Base-by-base conservation (phyloP, 2,113 vertebrate species). In the Ammodytes dubius region DNA sequence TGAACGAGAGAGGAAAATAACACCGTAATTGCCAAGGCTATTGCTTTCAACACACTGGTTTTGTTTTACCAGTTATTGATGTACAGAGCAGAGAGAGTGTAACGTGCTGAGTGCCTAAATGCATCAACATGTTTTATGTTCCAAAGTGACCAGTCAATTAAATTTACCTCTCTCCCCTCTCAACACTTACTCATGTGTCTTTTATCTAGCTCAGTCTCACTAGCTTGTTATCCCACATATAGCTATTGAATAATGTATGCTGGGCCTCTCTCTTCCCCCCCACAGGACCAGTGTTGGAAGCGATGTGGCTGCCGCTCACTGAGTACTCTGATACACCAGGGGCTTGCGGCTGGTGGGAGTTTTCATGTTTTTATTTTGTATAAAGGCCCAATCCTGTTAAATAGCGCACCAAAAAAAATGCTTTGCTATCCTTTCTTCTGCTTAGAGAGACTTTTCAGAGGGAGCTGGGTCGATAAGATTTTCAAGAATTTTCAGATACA, bases 211-310 rank as follows among this genome's bases (percentile, higher is more conserved):
- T 64, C 50, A 74, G 54, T 6, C 17, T 14, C 58, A 49, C 53
- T 77, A 63, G 57, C 61, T 76, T 77, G 68, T 81, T 80, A 81
- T 83, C 66, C 77, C 56, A 60, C 60, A 76, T 63, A 74, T 70
- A 72, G 70, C 45, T 67, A 40, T 49, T 89, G 50, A 77, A 86
- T 84, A 84, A 84, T 82, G 60, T 60, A 83, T 81, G 66, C 40
- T 4, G 35, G 61, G 63, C 37, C 19, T 66, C 67, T 59, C 49
- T 60, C 68, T 54, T 27, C 27, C 3, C 14, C 46, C 74, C 43
- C 49, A 70, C 15, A 74, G 80, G 57, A 65, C 59, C 49, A 43
- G 15, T 39, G 60, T 72, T 85, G n/a, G 64, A 77, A 66, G 49
- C 60, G 45, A 79, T 80, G 61, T 63, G 68, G 60, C 79, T 80